phyloP scores from a whole-genome alignment of 2,888 invertebrate species.

The Ypsolopha scabrella region DNA sequence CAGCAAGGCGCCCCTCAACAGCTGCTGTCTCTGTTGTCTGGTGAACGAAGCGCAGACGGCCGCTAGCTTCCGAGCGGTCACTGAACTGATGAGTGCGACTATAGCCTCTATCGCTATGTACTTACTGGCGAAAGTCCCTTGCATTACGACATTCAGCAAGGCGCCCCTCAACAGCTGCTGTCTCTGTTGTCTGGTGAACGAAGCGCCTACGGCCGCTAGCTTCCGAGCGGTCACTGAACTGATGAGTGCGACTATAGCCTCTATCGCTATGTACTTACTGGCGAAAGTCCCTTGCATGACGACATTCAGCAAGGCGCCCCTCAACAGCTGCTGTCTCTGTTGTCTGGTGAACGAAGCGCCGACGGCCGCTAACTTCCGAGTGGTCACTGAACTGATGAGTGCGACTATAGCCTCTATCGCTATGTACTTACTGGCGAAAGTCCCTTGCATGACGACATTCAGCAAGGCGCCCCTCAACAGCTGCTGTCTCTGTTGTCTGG shows the following conservation, averaged over 20 bases:
- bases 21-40: conserved; percentile 44
- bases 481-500: conserved; percentile 48
- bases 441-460: conserved; percentile 55
- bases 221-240: no score
- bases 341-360: no score
- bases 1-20: conserved; percentile 38
- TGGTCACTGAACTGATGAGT: no score
- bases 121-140: background rate
- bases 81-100: background rate
- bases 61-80: conserved; percentile 1
- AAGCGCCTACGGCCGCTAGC: no score
- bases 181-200: no score
- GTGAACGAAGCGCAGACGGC: conserved; percentile 57
- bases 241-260: no score
- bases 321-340: background rate
- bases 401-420: no score
- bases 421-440: conserved; percentile 39
- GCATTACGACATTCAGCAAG: background rate
- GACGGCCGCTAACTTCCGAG: no score
- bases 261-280: conserved; percentile 25
- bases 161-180: background rate
- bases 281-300: background rate
- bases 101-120: background rate
- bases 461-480: conserved; percentile 38
- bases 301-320: no score